Conservation (phyloP, 1,140 invertebrate species). For the Bombus picipes region DNA sequence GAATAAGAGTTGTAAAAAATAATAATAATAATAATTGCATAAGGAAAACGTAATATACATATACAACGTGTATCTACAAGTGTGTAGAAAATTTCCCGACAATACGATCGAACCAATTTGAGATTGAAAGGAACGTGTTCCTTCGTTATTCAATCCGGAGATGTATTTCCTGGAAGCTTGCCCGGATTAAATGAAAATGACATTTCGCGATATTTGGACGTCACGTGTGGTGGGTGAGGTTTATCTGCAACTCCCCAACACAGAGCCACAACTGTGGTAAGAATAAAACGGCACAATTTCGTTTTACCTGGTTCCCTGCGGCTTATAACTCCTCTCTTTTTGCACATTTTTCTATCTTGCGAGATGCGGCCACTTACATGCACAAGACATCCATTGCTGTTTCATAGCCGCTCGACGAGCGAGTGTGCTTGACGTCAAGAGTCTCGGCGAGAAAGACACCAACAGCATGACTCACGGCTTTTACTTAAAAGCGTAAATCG, state of each 20-base stretch:
- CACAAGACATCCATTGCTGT: conserved; percentile 33
- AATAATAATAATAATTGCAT: background rate
- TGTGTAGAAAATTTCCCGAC: background rate
- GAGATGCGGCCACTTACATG: conserved; percentile 5
- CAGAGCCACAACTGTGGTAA: too few species aligned
- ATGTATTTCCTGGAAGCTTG: conserved; percentile 39
- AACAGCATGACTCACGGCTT: conserved; percentile 9
- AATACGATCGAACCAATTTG: background rate
- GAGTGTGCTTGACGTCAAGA: conserved; percentile 53
- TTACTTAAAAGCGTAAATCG: conserved; percentile 40
- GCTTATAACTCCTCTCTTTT: background rate
- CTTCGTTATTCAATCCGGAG: conserved; percentile 14
- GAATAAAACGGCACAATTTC: background rate
- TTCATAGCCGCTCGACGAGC: conserved; percentile 33
- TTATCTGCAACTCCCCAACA: background rate
- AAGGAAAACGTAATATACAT: background rate
- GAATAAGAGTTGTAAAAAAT: background rate
- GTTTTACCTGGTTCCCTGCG: background rate
- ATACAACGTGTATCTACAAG: background rate
- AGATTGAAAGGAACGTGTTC: too few species aligned
- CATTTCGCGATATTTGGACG: conserved; percentile 21
- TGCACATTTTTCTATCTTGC: conserved; percentile 19
- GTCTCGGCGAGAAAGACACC: conserved; percentile 31
- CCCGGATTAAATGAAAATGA: conserved; percentile 48
- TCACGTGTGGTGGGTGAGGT: background rate